Percentiles rank a stretch among this genome's conserved stretches.
Evolutionary conservation across 2,113 vertebrate genomes (phyloP).

Genomic region (Philantomba maxwellii): DNA sequence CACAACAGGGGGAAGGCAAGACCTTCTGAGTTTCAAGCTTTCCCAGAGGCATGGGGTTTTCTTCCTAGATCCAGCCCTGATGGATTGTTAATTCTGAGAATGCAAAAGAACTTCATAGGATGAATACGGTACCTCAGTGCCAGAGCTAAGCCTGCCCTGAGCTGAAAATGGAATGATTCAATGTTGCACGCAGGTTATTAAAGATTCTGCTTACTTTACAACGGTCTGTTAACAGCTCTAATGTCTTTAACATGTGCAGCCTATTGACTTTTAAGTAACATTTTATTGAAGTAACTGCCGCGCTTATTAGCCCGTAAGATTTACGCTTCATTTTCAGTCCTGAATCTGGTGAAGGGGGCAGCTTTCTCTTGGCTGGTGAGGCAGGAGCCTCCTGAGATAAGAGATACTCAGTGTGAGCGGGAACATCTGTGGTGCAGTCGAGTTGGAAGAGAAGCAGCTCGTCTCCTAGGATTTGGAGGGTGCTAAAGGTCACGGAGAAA

Average conservation of each 20-base stretch:
- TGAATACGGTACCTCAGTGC: background rate
- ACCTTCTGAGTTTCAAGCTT: background rate
- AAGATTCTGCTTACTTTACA: slow-evolving; percentile 86
- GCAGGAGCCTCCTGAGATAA: slow-evolving; percentile 18
- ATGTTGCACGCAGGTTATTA: slow-evolving; percentile 76
- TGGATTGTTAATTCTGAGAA: slow-evolving; percentile 25
- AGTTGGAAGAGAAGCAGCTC: background rate
- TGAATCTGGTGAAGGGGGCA: slow-evolving; percentile 68
- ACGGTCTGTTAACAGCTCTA: slow-evolving; percentile 84
- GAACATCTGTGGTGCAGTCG: slow-evolving; percentile 4
- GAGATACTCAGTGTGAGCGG: background rate
- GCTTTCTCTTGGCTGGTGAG: slow-evolving; percentile 43
- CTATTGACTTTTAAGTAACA: slow-evolving; percentile 86
- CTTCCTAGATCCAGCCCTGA: background rate
- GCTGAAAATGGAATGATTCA: slow-evolving; percentile 52
- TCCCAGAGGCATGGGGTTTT: background rate
- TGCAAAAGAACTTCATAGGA: background rate
- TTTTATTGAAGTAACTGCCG: slow-evolving; percentile 87
- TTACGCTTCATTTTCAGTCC: slow-evolving; percentile 86
- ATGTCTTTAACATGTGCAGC: slow-evolving; percentile 87
- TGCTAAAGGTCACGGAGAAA: slow-evolving; percentile 14
- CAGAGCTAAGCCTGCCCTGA: slow-evolving; percentile 26
- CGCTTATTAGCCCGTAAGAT: slow-evolving; percentile 87
- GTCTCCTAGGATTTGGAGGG: slow-evolving; percentile 8
- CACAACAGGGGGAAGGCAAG: background rate